Conservation (phyloP, 2,797 vertebrate species). For the Mormyrops boulengeri region DNA sequence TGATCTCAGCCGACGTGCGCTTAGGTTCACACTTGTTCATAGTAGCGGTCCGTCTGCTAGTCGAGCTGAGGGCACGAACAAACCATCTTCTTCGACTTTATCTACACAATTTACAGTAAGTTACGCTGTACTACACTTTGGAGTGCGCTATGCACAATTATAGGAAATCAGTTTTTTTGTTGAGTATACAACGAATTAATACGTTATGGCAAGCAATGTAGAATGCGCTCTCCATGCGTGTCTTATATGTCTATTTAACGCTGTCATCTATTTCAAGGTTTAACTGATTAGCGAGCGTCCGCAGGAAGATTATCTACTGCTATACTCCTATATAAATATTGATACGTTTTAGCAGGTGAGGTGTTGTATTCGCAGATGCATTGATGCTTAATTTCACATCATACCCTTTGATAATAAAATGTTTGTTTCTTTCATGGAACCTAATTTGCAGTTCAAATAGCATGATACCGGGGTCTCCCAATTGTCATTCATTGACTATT, state of each 20-base stretch:
- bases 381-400: not conserved
- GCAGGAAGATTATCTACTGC: not conserved
- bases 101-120: slow-evolving; percentile 47
- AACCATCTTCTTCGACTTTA: not conserved
- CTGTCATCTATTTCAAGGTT: not conserved
- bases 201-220: not conserved
- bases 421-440: not conserved
- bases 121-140: not conserved
- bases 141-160: not conserved
- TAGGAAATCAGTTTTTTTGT: too few relatives aligned
- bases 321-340: not conserved
- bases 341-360: not conserved
- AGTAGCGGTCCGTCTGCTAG: slow-evolving; percentile 37
- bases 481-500: not conserved
- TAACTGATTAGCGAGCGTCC: not conserved
- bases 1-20: slow-evolving; percentile 22
- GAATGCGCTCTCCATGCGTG: not conserved
- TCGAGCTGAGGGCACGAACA: slow-evolving; percentile 14
- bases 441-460: not conserved
- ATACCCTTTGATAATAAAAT: not conserved
- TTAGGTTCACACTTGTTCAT: slow-evolving; percentile 25
- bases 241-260: not conserved
- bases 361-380: not conserved
- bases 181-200: not conserved
- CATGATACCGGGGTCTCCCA: not conserved